Evolutionary conservation across 2,113 vertebrate genomes (phyloP), one percentile per base, ranked within the genome.

Genomic region (Pantherophis guttatus): DNA sequence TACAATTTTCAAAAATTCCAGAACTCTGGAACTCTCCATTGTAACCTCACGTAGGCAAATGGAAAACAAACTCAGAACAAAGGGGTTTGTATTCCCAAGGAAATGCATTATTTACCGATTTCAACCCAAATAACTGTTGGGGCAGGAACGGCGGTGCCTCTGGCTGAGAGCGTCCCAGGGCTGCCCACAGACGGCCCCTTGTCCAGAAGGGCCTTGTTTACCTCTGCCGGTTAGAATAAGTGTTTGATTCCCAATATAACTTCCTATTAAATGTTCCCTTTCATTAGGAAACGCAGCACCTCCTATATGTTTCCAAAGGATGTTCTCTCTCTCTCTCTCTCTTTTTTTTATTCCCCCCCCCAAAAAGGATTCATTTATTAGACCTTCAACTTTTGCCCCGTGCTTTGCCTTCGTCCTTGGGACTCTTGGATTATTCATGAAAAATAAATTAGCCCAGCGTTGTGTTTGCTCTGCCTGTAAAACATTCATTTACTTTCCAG

Each of bases 241-340:
- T 91, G 96, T 97, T 97, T 95, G 1, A 88, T 96, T 97, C 96
- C 96, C 97, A 97, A 97, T 97, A 96, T 96, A 97, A 96, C 96
- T 94, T 96, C 96, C 96, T 97, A 96, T 97, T 96, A 96, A 93
- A 95, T 86, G 92, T 93, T 88, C 93, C 23, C 89, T 94, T 95
- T 96, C 96, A 95, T 95, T 95, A 95, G 96, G 95, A 96, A 96
- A 96, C 97, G 93, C 94, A 96, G 94, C 96, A 96, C 65, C 94
- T 97, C 85, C 94, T 96, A 89, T 94, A 93, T 94, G 95, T 94
- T 95, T 97, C 93, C 94, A 95, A 95, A 96, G 92, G 95, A 97
- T 96, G 96, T 19, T 39, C n/a, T 8, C 55, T 15, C 29, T n/a
- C 26, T 19, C 17, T 57, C 55, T 5, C 55, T 57, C 55, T 55